Base-by-base conservation (phyloP, 2,888 invertebrate species). In the Pediacus dermestoides region DNA sequence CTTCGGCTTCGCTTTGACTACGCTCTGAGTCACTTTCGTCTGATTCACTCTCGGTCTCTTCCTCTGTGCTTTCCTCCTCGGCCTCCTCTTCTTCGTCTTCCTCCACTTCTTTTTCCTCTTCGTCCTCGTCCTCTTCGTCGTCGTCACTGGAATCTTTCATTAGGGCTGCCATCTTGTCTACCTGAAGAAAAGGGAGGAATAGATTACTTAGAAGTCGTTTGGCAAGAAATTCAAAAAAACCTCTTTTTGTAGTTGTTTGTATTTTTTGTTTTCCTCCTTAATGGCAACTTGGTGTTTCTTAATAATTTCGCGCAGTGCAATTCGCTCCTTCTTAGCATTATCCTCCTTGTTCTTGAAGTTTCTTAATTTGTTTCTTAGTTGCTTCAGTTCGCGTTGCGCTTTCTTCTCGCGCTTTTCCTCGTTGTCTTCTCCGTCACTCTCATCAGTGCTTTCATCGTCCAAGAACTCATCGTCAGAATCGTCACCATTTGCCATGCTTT, bases 131-230 rank as follows among this genome's bases (percentile, higher is more conserved):
- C 50, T 78, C 79, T 12, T 75, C 75, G 1, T 74, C 81, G 1
- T 84, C 85, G 3, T 82, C 83, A 1, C 82, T 84, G 2, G 78
- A 80, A 56, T 87, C 86, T 55, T 85, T 88, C 84, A 91, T 84
- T 60, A 89, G 75, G 9, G 84, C 83, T 0, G 89, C 89, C 89
- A 91, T 91, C 70, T 90, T 90, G 60, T 89, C 88, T 6, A 90
- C 89, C 73, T 90, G 32, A 6, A 42, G 40, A 21, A 30, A 16
- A 9, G 13, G 16, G 21, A n/a, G n/a, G n/a, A n/a, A n/a, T n/a
- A n/a, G n/a, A n/a, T n/a, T n/a, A n/a, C n/a, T n/a, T n/a, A n/a
- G n/a, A n/a, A n/a, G n/a, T n/a, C 6, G 15, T 15, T 3, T 12
- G 22, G 1, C 7, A 2, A 16, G 6, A 8, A 10, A 23, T 39